Conservation (phyloP, 2,888 invertebrate species). For the Frankliniella intonsa region DNA sequence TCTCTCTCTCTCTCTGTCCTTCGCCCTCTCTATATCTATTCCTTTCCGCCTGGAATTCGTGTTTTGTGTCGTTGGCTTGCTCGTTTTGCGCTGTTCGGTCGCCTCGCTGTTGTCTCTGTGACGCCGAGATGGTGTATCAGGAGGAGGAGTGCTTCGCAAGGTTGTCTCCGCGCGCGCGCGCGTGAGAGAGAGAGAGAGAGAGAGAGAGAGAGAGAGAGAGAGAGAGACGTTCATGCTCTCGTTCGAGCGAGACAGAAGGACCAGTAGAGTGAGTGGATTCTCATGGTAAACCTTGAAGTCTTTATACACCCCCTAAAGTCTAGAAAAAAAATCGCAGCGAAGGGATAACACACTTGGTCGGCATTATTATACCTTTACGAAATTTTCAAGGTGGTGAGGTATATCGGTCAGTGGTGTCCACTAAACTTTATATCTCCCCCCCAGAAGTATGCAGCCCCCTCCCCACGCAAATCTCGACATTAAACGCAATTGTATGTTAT, state of each 20-base stretch:
- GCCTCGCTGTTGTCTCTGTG: conserved; percentile 9
- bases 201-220: background rate
- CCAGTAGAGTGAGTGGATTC: too few relatives aligned
- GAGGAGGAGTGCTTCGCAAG: conserved; percentile 6
- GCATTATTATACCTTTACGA: too few relatives aligned
- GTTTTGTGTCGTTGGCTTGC: background rate
- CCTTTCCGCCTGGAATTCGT: conserved; percentile 8
- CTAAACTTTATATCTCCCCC: too few relatives aligned
- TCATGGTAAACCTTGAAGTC: too few relatives aligned
- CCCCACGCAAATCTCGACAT: too few relatives aligned
- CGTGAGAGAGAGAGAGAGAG: background rate
- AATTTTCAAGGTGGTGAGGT: too few relatives aligned
- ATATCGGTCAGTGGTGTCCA: too few relatives aligned
- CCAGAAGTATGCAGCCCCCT: too few relatives aligned
- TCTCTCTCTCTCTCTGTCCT: background rate
- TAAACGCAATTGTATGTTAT: too few relatives aligned
- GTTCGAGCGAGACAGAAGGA: background rate
- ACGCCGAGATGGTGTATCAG: conserved; percentile 12
- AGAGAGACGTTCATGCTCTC: background rate
- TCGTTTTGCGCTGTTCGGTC: conserved; percentile 19
- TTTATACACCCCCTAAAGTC: too few relatives aligned
- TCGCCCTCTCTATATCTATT: background rate
- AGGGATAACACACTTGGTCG: too few relatives aligned
- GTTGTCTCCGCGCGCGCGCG: background rate
- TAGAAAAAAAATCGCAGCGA: too few relatives aligned